Base-by-base conservation (phyloP, 2,888 invertebrate genomes). In the Dilophus febrilis region DNA sequence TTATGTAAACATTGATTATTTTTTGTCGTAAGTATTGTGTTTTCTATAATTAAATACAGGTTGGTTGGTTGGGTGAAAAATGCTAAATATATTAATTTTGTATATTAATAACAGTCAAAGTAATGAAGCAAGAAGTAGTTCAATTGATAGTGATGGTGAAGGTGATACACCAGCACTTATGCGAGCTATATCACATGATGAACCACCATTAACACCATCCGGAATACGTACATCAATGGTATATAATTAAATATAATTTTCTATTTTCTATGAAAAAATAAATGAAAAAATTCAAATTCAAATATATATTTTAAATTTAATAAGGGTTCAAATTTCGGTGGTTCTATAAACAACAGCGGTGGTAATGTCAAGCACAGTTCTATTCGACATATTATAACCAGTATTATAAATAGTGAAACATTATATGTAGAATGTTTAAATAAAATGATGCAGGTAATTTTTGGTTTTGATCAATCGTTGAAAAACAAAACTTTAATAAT, bases 1-100 rank as follows among this genome's bases (percentile, higher is more conserved):
- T 65, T 88, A 88, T 64, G 87, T 87, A 61, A 88, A 88, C 64
- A 87, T 88, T 65, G 87, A 88, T 63, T 88, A 86, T 60, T 88
- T 88, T 53, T 75, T 88, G 61, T 77, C 80, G 82, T 83, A 59
- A 68, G 76, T 67, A n/a, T n/a, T n/a, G n/a, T n/a, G n/a, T n/a
- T 19, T 30, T 14, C 7, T 12, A 17, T 12, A 12, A n/a, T 11
- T 28, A 35, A 11, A 32, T 37, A 8, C 14, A 34, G 11, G 28
- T 8, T 28, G 11, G 28, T 10, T 28, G 11, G 11, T 28, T 11
- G 8, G 8, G 8, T 10, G 28, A 28, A 28, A 10, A 11, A 10
- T 28, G 28, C 28, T 28, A 11, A 10, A 28, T 28, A 35, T 22
- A n/a, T 35, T 22, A 13, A 16, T 33, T 10, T n/a, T 33, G 13